These are phyloP conservation scores for Abrostola triplasia DNA, from an alignment of 2,888 invertebrate species.

Conservation along the genomic window DNA sequence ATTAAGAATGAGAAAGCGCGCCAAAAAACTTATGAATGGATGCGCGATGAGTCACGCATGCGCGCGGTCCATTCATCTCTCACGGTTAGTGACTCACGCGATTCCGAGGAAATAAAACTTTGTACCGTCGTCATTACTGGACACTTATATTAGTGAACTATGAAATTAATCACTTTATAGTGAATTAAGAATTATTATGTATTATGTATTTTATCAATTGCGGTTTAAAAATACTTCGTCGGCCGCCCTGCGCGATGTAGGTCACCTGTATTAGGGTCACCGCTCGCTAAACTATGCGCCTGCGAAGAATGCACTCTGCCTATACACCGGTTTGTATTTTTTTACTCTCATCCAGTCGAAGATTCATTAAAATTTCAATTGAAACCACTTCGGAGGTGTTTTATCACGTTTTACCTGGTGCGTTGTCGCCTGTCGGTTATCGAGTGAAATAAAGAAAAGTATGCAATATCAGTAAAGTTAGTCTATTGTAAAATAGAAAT, in stretches of 20 bases:
- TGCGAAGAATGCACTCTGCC: conserved; percentile 44
- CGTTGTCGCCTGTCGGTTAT: not conserved
- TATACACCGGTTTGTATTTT: conserved; percentile 17
- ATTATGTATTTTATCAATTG: not conserved
- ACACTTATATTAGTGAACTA: conserved; percentile 17
- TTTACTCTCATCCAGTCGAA: conserved; percentile 14
- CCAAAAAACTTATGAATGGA: conserved; percentile 80
- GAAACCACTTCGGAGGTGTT: not conserved
- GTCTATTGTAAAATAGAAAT: not conserved
- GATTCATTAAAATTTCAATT: conserved; percentile 19
- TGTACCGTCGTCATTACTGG: conserved; percentile 50
- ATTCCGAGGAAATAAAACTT: conserved; percentile 70
- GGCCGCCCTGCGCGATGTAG: conserved; percentile 12
- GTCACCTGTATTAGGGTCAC: conserved; percentile 44
- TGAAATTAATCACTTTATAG: conserved; percentile 27
- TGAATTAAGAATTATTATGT: conserved; percentile 14
- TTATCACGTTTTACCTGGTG: not conserved
- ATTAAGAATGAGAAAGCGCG: conserved; percentile 67
- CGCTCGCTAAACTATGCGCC: conserved; percentile 50
- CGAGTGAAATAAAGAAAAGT: not conserved
- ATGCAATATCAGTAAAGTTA: not conserved
- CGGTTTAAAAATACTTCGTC: conserved; percentile 3
- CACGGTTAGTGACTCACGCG: conserved; percentile 71
- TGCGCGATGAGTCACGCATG: conserved; percentile 67
- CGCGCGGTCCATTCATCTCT: conserved; percentile 73